These are phyloP conservation scores for Neopipo cinnamomea DNA, from an alignment of 2,113 vertebrate species.

Conservation along the genomic window DNA sequence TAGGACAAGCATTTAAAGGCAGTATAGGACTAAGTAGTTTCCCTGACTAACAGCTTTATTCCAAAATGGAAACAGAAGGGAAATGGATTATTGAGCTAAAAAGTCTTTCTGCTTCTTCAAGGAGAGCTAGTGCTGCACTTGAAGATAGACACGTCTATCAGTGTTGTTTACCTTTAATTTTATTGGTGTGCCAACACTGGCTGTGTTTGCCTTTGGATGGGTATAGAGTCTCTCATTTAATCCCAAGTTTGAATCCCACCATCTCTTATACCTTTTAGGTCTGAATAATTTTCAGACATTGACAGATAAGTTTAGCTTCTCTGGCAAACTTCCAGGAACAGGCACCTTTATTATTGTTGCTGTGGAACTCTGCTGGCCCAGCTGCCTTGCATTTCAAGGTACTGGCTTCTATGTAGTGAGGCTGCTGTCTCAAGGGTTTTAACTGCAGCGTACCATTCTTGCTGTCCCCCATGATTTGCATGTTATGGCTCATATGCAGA, in stretches of 20 bases:
- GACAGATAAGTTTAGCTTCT: background rate
- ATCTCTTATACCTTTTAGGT: background rate
- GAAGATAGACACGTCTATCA: rapidly evolving
- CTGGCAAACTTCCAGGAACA: background rate
- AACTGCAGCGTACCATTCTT: background rate
- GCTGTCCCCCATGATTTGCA: background rate
- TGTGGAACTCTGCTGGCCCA: background rate
- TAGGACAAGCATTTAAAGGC: background rate
- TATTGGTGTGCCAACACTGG: background rate
- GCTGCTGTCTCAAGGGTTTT: background rate
- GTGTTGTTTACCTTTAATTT: background rate
- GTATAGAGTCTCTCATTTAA: background rate
- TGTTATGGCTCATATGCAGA: background rate
- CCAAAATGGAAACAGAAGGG: background rate
- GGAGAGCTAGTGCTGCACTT: background rate
- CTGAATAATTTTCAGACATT: background rate
- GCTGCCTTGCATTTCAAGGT: background rate
- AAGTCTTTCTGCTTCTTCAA: background rate
- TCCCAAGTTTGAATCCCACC: background rate
- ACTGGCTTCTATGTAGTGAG: background rate
- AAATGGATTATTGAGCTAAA: background rate
- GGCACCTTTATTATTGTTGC: background rate
- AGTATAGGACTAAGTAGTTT: background rate
- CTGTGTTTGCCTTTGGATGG: background rate
- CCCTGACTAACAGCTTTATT: background rate